Conservation (phyloP, 2,797 vertebrate species). For the Chelon labrosus region DNA sequence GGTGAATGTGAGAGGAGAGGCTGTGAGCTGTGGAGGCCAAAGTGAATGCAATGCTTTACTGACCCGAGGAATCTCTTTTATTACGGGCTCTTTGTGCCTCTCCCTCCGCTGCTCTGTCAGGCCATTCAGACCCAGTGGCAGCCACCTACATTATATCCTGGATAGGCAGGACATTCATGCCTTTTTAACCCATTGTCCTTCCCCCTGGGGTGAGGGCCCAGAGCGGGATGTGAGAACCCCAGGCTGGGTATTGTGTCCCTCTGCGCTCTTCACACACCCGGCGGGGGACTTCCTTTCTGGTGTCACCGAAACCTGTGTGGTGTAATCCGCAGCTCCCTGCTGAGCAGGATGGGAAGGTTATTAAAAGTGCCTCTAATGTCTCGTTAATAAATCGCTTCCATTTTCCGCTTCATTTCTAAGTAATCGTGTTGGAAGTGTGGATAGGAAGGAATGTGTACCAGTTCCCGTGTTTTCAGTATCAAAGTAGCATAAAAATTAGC, state of each 20-base stretch:
- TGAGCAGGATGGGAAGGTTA: constrained; percentile 88
- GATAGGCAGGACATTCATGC: constrained; percentile 91
- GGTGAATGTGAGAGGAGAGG: constrained; percentile 75
- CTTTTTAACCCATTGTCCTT: constrained; percentile 90
- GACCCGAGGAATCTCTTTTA: constrained; percentile 91
- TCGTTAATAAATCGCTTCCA: constrained; percentile 91
- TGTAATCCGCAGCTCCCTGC: constrained; percentile 88
- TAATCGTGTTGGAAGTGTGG: constrained; percentile 83
- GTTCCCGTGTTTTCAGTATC: constrained; percentile 77
- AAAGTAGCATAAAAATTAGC: constrained; percentile 77
- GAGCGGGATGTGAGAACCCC: constrained; percentile 89
- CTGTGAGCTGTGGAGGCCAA: constrained; percentile 79
- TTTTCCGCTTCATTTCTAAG: constrained; percentile 87
- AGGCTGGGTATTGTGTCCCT: constrained; percentile 87
- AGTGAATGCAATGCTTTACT: constrained; percentile 90
- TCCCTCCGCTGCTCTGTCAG: constrained; percentile 85
- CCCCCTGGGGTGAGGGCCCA: constrained; percentile 86
- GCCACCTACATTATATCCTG: constrained; percentile 90
- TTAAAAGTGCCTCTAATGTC: constrained; percentile 90
- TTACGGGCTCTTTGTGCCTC: constrained; percentile 87
- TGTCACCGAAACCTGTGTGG: constrained; percentile 90
- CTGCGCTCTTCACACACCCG: constrained; percentile 87
- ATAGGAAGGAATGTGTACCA: constrained; percentile 79
- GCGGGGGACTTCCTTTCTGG: constrained; percentile 90
- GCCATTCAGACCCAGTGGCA: constrained; percentile 86